These are phyloP conservation scores for Rhabditoides inermis DNA, from an alignment of 2,888 invertebrate genomes.

Conservation along the genomic window DNA sequence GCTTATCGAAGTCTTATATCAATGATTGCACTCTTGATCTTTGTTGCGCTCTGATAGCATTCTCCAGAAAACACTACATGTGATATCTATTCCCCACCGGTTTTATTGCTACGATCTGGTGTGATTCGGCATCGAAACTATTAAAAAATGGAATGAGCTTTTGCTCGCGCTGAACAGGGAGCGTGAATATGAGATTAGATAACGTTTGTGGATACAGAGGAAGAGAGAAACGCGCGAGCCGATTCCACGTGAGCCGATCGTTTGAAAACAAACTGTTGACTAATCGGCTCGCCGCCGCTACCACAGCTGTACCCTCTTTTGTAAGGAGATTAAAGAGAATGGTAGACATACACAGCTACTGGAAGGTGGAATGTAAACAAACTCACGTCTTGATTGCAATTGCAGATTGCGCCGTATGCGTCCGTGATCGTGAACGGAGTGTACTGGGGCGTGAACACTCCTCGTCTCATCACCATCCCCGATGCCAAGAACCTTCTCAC, in stretches of 20 bases:
- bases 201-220: no score
- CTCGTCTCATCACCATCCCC: constrained; percentile 87
- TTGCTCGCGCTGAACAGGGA: no score
- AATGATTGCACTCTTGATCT: background rate
- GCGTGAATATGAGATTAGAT: no score
- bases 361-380: background rate
- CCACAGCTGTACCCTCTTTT: no score
- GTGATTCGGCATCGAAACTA: no score
- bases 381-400: background rate
- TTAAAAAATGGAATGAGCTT: no score
- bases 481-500: constrained; percentile 84
- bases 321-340: background rate
- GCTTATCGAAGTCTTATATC: background rate
- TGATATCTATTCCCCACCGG: constrained; percentile 4
- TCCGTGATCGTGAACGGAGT: constrained; percentile 95
- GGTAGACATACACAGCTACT: background rate
- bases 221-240: no score
- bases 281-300: no score
- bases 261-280: no score
- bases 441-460: constrained; percentile 95
- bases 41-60: background rate
- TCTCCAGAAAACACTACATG: no score
- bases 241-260: no score
- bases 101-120: no score
- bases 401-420: constrained; percentile 85